Percentiles rank a stretch among this genome's conserved stretches.
Evolutionary conservation across 2,888 invertebrate genomes (phyloP).

Genomic region (Mimachlamys varia): DNA sequence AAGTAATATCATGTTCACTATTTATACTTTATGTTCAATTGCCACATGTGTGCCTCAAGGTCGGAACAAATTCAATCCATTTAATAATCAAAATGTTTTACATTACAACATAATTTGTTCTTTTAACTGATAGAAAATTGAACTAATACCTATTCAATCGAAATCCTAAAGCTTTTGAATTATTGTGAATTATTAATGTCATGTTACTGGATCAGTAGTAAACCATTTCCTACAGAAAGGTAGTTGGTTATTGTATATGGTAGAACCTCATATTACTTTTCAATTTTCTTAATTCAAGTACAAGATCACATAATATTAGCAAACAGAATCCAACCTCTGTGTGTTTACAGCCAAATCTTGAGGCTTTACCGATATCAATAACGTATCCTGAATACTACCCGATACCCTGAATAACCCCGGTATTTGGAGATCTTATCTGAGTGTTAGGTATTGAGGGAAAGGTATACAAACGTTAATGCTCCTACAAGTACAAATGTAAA

Average conservation of each 20-base stretch:
- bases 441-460: neutral
- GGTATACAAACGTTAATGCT: neutral
- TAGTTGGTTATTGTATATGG: neutral
- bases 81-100: neutral
- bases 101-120: neutral
- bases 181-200: neutral
- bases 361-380: neutral
- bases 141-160: neutral
- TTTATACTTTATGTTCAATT: too few species aligned
- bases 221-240: too few species aligned
- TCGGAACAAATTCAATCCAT: neutral
- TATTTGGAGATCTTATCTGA: neutral
- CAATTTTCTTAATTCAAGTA: neutral
- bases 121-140: neutral
- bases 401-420: neutral
- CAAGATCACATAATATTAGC: neutral
- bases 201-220: neutral
- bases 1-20: too few species aligned
- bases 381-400: neutral
- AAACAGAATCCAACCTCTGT: neutral
- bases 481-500: conserved; percentile 16
- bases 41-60: neutral
- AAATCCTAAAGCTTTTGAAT: neutral
- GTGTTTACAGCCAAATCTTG: neutral
- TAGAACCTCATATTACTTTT: neutral